Percentiles rank a stretch among this genome's conserved stretches.
phyloP scores from a whole-genome alignment of 2,113 vertebrate genomes.

The Panurus biarmicus region DNA sequence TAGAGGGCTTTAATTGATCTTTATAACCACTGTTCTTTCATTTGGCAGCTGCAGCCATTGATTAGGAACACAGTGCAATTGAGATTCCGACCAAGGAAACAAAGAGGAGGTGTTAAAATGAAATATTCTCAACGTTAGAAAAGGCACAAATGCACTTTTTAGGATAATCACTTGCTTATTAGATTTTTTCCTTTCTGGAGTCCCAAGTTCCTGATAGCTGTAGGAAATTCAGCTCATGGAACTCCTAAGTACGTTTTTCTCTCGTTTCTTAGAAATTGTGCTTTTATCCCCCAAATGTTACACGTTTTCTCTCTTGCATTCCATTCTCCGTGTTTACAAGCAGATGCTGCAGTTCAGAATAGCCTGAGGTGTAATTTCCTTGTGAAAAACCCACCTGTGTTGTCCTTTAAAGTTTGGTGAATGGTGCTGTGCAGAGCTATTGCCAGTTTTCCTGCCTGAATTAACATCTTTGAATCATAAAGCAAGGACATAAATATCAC shows the following conservation, averaged over 20 bases:
- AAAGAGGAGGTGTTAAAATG: not conserved
- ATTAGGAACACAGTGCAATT: not conserved
- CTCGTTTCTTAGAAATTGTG: not conserved
- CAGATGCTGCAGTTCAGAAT: not conserved
- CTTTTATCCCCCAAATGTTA: not conserved
- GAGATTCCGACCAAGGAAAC: not conserved
- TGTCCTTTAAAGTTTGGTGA: slow-evolving; percentile 13
- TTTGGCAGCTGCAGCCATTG: not conserved
- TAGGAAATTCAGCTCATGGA: not conserved
- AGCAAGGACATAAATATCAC: slow-evolving; percentile 4
- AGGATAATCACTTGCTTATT: not conserved
- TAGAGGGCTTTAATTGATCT: not conserved
- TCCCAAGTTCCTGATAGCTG: not conserved
- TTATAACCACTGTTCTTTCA: not conserved
- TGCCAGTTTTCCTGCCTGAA: not conserved
- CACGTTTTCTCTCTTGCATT: not conserved
- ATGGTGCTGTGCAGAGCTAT: not conserved
- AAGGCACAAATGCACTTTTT: not conserved
- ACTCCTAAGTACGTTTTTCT: not conserved
- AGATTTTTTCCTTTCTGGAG: not conserved
- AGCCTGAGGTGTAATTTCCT: not conserved
- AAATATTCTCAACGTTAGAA: not conserved
- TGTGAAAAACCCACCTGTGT: not conserved
- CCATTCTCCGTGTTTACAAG: not conserved
- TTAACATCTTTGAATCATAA: not conserved